Percentiles rank a stretch among this genome's conserved stretches.
phyloP scores from a whole-genome alignment of 2,797 vertebrate genomes.

The Gymnopithys bicolor region DNA sequence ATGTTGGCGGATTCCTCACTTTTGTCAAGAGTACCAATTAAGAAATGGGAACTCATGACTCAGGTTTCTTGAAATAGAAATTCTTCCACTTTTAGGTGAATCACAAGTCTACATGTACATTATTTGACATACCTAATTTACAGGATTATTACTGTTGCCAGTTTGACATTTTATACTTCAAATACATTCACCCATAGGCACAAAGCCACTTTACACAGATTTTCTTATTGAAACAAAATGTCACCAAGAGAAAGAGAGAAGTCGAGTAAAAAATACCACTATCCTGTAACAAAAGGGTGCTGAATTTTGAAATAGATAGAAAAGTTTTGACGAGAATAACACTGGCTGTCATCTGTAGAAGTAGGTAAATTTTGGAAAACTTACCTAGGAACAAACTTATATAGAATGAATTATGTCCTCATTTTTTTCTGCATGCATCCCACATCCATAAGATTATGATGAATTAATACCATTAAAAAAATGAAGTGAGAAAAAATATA shows the following conservation, averaged over 20 bases:
- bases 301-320: background rate
- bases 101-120: constrained; percentile 63
- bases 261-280: constrained; percentile 13
- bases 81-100: constrained; percentile 47
- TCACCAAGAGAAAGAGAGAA: constrained; percentile 46
- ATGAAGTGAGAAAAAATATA: background rate
- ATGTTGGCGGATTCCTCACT: background rate
- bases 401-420: background rate
- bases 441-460: background rate
- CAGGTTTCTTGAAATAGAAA: constrained; percentile 53
- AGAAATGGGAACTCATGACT: constrained; percentile 35
- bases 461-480: background rate
- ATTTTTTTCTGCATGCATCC: background rate
- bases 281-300: constrained; percentile 6
- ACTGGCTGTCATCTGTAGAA: background rate
- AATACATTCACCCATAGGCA: constrained; percentile 68
- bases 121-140: constrained; percentile 56
- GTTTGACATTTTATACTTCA: constrained; percentile 72
- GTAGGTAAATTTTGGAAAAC: background rate
- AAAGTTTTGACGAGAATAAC: background rate
- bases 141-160: constrained; percentile 55
- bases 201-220: constrained; percentile 64
- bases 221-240: constrained; percentile 72
- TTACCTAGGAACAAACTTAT: background rate
- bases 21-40: constrained; percentile 47